These are phyloP conservation scores for Rousettus leschenaultii DNA, from an alignment of 2,113 vertebrate species.

Conservation along the genomic window DNA sequence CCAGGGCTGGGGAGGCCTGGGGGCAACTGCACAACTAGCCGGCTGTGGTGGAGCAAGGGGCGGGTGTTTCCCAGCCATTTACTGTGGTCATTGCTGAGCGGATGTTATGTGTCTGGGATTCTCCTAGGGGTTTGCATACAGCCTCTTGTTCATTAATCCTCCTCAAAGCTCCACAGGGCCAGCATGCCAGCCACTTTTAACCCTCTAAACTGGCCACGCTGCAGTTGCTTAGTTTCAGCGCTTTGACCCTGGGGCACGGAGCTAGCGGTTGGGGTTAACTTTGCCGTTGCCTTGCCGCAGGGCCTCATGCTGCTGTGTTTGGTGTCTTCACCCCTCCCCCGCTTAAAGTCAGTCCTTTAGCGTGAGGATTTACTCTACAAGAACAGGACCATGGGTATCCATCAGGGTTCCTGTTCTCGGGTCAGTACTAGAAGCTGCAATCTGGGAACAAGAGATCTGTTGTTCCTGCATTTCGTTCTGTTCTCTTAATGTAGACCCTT, in stretches of 20 bases:
- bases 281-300: not conserved
- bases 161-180: not conserved
- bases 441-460: slow-evolving; percentile 22
- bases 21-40: not conserved
- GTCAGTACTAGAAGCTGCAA: not conserved
- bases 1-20: not conserved
- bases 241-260: not conserved
- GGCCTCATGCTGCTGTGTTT: not conserved
- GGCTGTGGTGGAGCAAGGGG: rapidly evolving
- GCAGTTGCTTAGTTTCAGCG: not conserved
- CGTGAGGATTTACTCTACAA: not conserved
- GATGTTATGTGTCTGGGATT: not conserved
- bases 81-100: not conserved
- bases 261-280: not conserved
- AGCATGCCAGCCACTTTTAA: too few species aligned
- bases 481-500: slow-evolving; percentile 51
- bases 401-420: not conserved
- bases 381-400: not conserved
- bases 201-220: too few species aligned
- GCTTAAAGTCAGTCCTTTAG: not conserved
- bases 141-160: not conserved
- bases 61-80: not conserved
- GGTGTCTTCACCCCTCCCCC: not conserved
- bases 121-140: not conserved
- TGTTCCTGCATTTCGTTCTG: slow-evolving; percentile 76